These are phyloP conservation scores for Cephus pygmeus DNA, from an alignment of 2,888 invertebrate species.

Conservation along the genomic window DNA sequence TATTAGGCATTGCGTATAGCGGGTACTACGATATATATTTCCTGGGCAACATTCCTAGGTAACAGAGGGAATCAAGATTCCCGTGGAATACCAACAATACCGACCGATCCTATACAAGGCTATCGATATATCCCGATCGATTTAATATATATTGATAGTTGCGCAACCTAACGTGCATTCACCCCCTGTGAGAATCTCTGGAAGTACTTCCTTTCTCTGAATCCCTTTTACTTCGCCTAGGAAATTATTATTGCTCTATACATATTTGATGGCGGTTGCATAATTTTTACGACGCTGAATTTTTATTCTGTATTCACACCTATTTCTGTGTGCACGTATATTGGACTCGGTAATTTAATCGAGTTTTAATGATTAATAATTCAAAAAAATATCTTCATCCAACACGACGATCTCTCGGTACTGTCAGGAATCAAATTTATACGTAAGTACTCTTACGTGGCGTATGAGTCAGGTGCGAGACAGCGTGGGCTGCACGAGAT, in stretches of 20 bases:
- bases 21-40: slow-evolving; percentile 8
- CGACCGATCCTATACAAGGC: slow-evolving; percentile 16
- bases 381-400: background rate
- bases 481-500: slow-evolving; percentile 10
- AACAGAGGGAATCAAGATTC: slow-evolving; percentile 9
- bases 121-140: slow-evolving; percentile 35
- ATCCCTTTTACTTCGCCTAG: background rate
- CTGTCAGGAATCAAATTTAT: background rate
- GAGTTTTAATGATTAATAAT: background rate
- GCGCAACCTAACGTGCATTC: slow-evolving; percentile 33
- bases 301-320: background rate
- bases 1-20: background rate
- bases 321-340: background rate
- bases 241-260: background rate
- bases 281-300: background rate
- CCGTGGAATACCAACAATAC: slow-evolving; percentile 33
- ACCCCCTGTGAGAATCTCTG: slow-evolving; percentile 27
- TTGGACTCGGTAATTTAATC: background rate
- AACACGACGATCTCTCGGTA: background rate
- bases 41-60: slow-evolving; percentile 11
- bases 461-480: slow-evolving; percentile 14
- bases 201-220: background rate
- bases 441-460: background rate
- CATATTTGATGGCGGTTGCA: background rate
- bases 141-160: slow-evolving; percentile 32